Base-by-base conservation (phyloP, 1,140 invertebrate genomes). In the Halyomorpha halys region DNA sequence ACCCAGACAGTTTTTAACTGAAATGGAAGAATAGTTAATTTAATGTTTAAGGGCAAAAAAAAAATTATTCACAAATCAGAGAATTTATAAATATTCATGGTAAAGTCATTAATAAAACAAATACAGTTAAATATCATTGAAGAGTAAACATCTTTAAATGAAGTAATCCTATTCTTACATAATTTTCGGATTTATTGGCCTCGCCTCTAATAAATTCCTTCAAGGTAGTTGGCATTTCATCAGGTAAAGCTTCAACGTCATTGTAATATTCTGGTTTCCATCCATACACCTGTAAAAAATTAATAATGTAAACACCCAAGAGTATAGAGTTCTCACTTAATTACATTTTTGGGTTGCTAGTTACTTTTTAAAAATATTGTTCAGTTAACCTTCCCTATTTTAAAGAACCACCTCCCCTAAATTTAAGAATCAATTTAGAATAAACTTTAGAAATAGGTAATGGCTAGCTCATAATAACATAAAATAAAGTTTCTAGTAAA, bases 201-300 rank as follows among this genome's bases (percentile, higher is more conserved):
- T 61, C 45, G 0, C 23, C 21, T 21, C 44, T 30, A 39, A 91
- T 87, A 66, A 82, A 79, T 0, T 75, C 68, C 67, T 83, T 82
- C 8, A 89, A 73, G 11, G 81, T 76, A 6, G 71, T 13, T 0
- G 89, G 86, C 84, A 89, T 86, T 6, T 82, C 77, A 0, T 71
- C 65, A 1, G 86, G 86, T 56, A 89, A 73, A 34, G 77, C 68
- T 0, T 73, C 68, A 0, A 82, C 79, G 25, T 82, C 78, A 30
- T 85, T 83, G 70, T 84, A 86, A 70, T 78, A 89, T 39, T 87
- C 83, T 1, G 87, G 87, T 63, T 76, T 75, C 87, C 88, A 90
- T 19, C 82, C 85, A 68, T 82, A 89, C 71, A 90, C 88, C 77
- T 87, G 77, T 15, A 63, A 68, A 62, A 34, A 34, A 25, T 23